Evolutionary conservation across 2,888 invertebrate genomes (phyloP), one percentile per base, ranked within the genome.

Genomic region (Hydropsyche betteni): DNA sequence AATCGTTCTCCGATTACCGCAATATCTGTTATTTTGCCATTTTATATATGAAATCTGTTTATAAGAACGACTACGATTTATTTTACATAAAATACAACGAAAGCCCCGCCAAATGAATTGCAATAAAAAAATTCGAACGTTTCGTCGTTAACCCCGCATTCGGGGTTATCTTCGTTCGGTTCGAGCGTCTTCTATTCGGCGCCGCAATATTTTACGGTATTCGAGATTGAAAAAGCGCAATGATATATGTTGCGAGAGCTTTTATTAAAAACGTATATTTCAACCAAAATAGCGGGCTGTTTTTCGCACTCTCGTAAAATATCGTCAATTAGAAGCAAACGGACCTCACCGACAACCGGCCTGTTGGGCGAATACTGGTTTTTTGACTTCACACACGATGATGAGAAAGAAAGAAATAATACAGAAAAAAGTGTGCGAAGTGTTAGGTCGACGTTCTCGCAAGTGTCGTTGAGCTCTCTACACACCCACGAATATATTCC

Each of bases 241-340:
- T 58, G 14, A 24, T 16, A 58, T 16, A 24, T 58, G 24, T 58
- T 5, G 14, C 16, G 8, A n/a, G 58, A 14, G 5, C 58, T 16
- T 53, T 53, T 58, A 58, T 24, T 58, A 58, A 58, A 24, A 8
- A 58, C 24, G 16, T 24, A 58, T 24, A 58, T 58, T 53, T 44
- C 44, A 44, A 44, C 44, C 4, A 24, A 58, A 58, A 58, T 24
- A 16, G 14, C 58, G 24, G 16, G 58, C 58, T 16, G 24, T 16
- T 58, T 58, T 58, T 58, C 58, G 58, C 58, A 58, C 58, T 58
- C 58, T 24, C 58, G 58, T 58, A 58, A 58, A 58, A 58, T 58
- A 58, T 58, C 24, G 24, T 58, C 58, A 58, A 58, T 58, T 58
- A 58, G 16, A 16, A 44, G 16, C 53, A 16, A 53, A 5, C 51